Evolutionary conservation across 2,888 invertebrate species (phyloP).

Genomic region (Hyalella azteca): DNA sequence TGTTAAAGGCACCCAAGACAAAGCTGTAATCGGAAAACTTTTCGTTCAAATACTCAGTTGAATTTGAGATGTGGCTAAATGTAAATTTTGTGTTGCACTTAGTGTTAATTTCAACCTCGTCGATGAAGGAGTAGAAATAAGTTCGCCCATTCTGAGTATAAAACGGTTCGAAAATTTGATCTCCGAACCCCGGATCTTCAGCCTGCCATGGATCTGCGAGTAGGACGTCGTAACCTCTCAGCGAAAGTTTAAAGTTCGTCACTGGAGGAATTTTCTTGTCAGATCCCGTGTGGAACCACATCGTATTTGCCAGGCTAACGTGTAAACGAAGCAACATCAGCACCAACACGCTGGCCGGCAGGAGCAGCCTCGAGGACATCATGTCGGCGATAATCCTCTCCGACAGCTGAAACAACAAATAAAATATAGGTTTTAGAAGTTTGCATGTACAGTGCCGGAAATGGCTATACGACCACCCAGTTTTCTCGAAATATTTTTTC

Average conservation of each 20-base stretch:
- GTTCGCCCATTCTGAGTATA: background rate
- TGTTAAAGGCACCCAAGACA: background rate
- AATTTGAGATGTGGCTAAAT: background rate
- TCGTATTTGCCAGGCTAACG: background rate
- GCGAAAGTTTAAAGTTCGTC: background rate
- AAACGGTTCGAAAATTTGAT: conserved; percentile 2
- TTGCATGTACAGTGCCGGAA: background rate
- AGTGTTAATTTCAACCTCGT: conserved; percentile 8
- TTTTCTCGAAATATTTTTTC: too few species aligned
- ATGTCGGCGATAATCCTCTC: background rate
- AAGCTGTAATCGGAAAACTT: background rate
- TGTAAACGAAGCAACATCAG: background rate
- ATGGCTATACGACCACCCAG: too few species aligned
- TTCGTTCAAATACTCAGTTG: background rate
- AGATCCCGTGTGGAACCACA: conserved; percentile 22
- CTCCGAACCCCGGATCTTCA: background rate
- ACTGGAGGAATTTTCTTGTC: conserved; percentile 28
- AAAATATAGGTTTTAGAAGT: background rate
- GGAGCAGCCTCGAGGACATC: background rate
- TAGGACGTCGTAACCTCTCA: conserved; percentile 23
- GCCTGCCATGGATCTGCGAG: background rate
- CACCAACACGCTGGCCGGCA: background rate
- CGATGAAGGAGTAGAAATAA: conserved; percentile 8
- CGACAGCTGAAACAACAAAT: background rate
- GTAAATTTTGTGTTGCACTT: background rate